phyloP scores from a whole-genome alignment of 1,140 invertebrate species.

The Frieseomelitta varia region DNA sequence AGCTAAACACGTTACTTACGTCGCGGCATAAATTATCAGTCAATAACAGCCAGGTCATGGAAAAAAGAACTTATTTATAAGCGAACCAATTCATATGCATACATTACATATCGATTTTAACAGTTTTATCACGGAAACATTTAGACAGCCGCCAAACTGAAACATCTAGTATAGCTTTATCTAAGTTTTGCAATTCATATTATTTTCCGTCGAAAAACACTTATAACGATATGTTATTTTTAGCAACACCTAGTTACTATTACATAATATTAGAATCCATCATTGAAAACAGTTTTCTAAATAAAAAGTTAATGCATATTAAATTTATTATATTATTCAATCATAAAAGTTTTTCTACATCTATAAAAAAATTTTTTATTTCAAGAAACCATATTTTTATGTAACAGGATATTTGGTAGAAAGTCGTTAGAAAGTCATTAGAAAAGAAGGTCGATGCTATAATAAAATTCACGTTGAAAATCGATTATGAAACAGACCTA shows the following conservation, averaged over 20 bases:
- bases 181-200: slow-evolving; percentile 21
- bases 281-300: neutral
- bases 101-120: slow-evolving; percentile 34
- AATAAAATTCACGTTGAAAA: too few species aligned
- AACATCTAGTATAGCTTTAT: slow-evolving; percentile 4
- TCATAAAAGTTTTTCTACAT: neutral
- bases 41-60: slow-evolving; percentile 15
- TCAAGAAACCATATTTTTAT: too few species aligned
- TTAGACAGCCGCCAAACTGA: slow-evolving; percentile 9
- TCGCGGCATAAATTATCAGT: slow-evolving; percentile 19
- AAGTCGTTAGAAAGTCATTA: too few species aligned
- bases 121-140: slow-evolving; percentile 34
- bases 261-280: neutral
- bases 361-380: too few species aligned
- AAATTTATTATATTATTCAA: neutral
- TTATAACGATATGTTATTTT: neutral
- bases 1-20: slow-evolving; percentile 14
- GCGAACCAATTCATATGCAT: slow-evolving; percentile 16
- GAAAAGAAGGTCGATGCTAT: too few species aligned
- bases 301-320: neutral
- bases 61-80: slow-evolving; percentile 21
- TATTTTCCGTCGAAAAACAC: neutral
- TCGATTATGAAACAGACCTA: too few species aligned
- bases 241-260: neutral
- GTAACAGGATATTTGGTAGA: too few species aligned